A percentile compares a stretch with the other conserved stretches of the same genome.
Evolutionary conservation across 2,797 vertebrate genomes (phyloP).

Genomic region (Hyperoplus immaculatus): DNA sequence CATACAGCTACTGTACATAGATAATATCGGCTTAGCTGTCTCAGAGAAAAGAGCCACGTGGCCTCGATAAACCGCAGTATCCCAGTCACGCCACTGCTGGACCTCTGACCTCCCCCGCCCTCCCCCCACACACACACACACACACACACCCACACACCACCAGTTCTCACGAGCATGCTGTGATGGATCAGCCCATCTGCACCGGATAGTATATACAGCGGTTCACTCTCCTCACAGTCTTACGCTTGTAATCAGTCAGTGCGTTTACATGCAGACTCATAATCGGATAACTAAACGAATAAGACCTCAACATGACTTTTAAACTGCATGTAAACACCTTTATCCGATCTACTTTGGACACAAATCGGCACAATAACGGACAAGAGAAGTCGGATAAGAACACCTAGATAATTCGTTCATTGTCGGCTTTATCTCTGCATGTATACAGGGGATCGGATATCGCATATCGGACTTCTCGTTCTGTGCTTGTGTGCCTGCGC

Average conservation of each 20-base stretch:
- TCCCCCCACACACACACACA: background rate
- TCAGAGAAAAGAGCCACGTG: conserved; percentile 62
- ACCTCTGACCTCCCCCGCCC: conserved; percentile 15
- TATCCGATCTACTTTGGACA: too few relatives aligned
- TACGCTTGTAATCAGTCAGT: background rate
- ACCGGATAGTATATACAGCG: conserved; percentile 10
- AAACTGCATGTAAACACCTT: too few relatives aligned
- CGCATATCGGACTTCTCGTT: too few relatives aligned
- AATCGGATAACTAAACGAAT: too few relatives aligned
- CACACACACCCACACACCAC: conserved; percentile 13
- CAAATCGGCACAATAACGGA: too few relatives aligned
- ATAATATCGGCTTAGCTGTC: conserved; percentile 61
- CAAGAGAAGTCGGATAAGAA: too few relatives aligned
- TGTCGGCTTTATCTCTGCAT: too few relatives aligned
- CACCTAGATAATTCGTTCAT: too few relatives aligned
- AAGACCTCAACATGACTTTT: too few relatives aligned
- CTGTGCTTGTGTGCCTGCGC: too few relatives aligned
- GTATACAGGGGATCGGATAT: too few relatives aligned
- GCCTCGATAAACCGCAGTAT: conserved; percentile 58
- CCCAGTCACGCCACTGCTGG: conserved; percentile 47
- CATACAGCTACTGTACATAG: conserved; percentile 48
- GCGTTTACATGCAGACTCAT: too few relatives aligned
- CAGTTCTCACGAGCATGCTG: conserved; percentile 27
- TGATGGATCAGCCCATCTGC: conserved; percentile 18
- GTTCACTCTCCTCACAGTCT: background rate